A percentile compares a stretch with the other conserved stretches of the same genome.
Evolutionary conservation across 2,113 vertebrate genomes (phyloP).

Genomic region (Vulpes vulpes): DNA sequence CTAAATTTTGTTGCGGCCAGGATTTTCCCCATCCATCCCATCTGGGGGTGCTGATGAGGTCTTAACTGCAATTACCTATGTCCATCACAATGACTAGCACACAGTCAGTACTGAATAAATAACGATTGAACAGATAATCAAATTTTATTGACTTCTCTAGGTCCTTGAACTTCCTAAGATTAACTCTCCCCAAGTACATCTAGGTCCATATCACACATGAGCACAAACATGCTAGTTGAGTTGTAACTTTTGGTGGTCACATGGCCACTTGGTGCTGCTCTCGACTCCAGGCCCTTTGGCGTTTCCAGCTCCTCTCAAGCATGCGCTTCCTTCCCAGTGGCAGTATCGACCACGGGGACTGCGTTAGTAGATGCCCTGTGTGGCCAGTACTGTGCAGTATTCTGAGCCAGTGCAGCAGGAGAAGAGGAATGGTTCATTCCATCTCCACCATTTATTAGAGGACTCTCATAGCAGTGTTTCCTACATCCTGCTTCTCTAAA

Average conservation of each 20-base stretch:
- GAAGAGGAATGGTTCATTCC: rapidly evolving
- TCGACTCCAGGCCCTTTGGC: not conserved
- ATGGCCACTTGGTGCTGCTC: not conserved
- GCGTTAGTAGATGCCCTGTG: rapidly evolving
- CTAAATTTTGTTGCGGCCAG: not conserved
- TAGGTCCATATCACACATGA: not conserved
- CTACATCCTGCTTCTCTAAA: not conserved
- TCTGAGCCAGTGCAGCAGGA: not conserved
- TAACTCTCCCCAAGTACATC: not conserved
- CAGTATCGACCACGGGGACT: no score
- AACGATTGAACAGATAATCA: not conserved
- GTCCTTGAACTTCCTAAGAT: not conserved
- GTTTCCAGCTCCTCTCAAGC: not conserved
- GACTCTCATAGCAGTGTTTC: not conserved
- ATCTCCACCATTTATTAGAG: not conserved
- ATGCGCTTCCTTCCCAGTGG: not conserved
- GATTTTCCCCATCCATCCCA: not conserved
- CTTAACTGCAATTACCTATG: not conserved
- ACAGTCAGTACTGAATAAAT: not conserved
- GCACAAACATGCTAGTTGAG: not conserved
- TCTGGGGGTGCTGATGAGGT: not conserved
- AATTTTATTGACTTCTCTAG: not conserved
- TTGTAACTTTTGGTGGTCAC: not conserved
- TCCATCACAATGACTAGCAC: not conserved
- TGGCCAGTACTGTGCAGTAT: not conserved